phyloP scores from a whole-genome alignment of 2,113 vertebrate genomes.

The Burhinus oedicnemus region DNA sequence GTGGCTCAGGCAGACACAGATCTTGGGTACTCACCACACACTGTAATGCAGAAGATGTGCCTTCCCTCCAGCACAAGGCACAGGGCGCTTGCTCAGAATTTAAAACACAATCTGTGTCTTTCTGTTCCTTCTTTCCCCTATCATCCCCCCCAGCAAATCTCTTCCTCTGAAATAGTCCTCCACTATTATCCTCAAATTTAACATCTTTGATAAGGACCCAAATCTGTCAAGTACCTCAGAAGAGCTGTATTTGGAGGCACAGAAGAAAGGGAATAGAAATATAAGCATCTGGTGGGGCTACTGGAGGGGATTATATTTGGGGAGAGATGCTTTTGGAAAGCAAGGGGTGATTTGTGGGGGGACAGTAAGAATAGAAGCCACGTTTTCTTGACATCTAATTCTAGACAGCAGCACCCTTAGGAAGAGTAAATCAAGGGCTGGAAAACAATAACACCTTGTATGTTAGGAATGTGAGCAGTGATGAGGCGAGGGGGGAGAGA shows the following conservation, averaged over 20 bases:
- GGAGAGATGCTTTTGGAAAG: neutral
- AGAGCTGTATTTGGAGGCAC: neutral
- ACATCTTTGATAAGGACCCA: neutral
- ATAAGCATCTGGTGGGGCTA: neutral
- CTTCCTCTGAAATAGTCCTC: neutral
- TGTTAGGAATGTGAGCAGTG: neutral
- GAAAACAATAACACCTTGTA: conserved; percentile 1
- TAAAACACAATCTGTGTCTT: neutral
- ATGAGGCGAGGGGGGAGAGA: neutral
- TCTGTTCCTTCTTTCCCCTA: neutral
- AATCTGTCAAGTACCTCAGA: neutral
- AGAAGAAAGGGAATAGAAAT: neutral
- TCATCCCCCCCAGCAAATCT: fast-evolving
- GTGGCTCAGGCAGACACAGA: neutral
- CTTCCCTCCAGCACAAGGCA: neutral
- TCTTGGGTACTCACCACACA: neutral
- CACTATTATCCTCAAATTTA: neutral
- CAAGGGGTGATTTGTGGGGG: neutral
- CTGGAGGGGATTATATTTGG: neutral
- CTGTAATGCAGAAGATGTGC: neutral
- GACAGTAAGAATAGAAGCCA: neutral
- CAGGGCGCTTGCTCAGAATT: neutral
- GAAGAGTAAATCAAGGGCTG: neutral
- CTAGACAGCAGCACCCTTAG: neutral
- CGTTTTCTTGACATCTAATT: neutral